phyloP scores from a whole-genome alignment of 2,888 invertebrate species.

The Leptinotarsa peninsularis region DNA sequence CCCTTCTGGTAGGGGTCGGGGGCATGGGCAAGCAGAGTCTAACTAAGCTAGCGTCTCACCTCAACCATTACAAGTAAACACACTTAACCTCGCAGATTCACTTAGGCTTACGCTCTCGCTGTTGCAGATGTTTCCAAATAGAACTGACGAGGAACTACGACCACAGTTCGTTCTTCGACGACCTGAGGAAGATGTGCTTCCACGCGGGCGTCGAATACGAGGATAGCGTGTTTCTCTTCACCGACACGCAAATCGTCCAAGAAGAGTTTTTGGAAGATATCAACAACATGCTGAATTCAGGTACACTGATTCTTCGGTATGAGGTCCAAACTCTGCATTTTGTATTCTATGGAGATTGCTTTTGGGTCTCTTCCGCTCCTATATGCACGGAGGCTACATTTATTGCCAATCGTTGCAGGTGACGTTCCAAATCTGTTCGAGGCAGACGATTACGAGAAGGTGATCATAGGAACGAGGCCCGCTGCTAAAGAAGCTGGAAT shows the following conservation, averaged over 20 bases:
- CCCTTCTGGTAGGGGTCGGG: conserved; percentile 88
- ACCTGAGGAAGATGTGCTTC: conserved; percentile 83
- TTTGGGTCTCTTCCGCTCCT: background rate
- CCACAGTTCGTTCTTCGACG: conserved; percentile 85
- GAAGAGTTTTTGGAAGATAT: conserved; percentile 94
- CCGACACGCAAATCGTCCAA: conserved; percentile 90
- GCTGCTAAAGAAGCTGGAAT: conserved; percentile 79
- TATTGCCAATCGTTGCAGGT: conserved; percentile 65
- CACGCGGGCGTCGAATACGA: conserved; percentile 80
- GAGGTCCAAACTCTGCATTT: too few species aligned
- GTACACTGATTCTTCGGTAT: conserved; percentile 59
- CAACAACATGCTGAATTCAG: conserved; percentile 91
- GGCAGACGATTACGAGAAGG: conserved; percentile 86
- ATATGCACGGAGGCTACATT: conserved; percentile 26
- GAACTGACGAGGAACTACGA: conserved; percentile 89
- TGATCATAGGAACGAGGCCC: conserved; percentile 80
- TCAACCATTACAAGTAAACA: conserved; percentile 81
- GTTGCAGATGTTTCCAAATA: conserved; percentile 83
- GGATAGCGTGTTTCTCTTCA: conserved; percentile 87
- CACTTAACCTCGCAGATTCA: background rate
- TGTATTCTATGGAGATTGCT: background rate
- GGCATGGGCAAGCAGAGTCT: conserved; percentile 93
- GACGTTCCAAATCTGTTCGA: conserved; percentile 94
- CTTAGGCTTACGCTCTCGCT: background rate
- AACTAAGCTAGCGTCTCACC: conserved; percentile 84